These are phyloP conservation scores for Brachyopa scutellaris DNA, from an alignment of 2,888 invertebrate genomes.

Conservation along the genomic window DNA sequence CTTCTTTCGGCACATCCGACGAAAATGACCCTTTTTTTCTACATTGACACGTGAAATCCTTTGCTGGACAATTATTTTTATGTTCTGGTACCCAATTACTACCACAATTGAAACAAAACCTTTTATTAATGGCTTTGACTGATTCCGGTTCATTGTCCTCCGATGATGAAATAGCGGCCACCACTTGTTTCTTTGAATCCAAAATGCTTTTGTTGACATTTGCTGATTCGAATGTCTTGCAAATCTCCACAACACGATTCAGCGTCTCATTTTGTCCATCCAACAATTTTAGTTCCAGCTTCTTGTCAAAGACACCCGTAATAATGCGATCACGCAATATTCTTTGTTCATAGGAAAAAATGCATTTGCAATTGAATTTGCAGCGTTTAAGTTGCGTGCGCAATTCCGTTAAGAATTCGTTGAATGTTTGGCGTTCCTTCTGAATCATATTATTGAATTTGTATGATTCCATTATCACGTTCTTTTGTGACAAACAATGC, in stretches of 20 bases:
- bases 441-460: constrained; percentile 61
- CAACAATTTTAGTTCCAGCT: constrained; percentile 34
- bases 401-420: constrained; percentile 57
- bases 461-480: constrained; percentile 53
- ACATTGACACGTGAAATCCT: too few relatives aligned
- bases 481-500: neutral
- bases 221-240: constrained; percentile 35
- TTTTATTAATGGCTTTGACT: too few relatives aligned
- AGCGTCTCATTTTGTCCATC: constrained; percentile 52
- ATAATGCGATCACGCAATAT: too few relatives aligned
- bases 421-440: constrained; percentile 53
- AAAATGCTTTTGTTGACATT: constrained; percentile 35
- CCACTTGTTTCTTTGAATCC: too few relatives aligned
- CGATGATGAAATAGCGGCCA: too few relatives aligned
- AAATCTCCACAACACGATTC: constrained; percentile 51
- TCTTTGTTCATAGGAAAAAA: constrained; percentile 39
- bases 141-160: too few relatives aligned
- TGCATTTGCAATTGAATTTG: constrained; percentile 53
- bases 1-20: too few relatives aligned
- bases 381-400: constrained; percentile 45
- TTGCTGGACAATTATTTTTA: too few relatives aligned
- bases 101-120: too few relatives aligned
- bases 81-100: too few relatives aligned
- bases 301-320: too few relatives aligned
- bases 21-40: too few relatives aligned